Conservation (phyloP, 2,888 invertebrate genomes). For the Xiphydria camelus region DNA sequence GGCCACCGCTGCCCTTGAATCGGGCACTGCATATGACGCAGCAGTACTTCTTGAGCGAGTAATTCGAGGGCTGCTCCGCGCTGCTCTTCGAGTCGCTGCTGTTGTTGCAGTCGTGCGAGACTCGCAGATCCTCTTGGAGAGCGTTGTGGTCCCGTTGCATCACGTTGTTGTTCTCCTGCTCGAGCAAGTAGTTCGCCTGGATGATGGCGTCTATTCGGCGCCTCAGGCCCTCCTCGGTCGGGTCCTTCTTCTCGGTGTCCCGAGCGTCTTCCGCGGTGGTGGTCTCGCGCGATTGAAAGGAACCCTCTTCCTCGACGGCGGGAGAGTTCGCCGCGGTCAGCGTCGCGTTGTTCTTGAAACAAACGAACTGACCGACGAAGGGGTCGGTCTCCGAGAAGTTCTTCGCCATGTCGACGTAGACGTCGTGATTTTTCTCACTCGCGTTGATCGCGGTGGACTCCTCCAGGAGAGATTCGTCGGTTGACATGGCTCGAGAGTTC, state of each 20-base stretch:
- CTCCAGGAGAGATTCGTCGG: no score
- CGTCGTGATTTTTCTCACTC: conserved; percentile 19
- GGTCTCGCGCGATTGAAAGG: background rate
- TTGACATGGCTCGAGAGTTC: no score
- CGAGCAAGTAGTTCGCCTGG: conserved; percentile 40
- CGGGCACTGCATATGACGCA: conserved; percentile 48
- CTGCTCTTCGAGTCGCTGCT: background rate
- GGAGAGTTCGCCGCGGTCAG: background rate
- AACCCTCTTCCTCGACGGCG: background rate
- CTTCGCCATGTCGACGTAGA: conserved; percentile 23
- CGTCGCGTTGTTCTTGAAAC: background rate
- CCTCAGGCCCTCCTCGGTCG: conserved; percentile 7
- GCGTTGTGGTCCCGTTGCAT: conserved; percentile 20
- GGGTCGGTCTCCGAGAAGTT: conserved; percentile 26
- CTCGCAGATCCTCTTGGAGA: background rate
- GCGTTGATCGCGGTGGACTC: no score
- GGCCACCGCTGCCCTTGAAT: conserved; percentile 53
- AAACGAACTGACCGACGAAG: no score
- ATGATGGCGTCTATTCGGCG: conserved; percentile 44
- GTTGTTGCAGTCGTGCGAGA: conserved; percentile 10
- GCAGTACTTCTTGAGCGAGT: conserved; percentile 41
- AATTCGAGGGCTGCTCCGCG: conserved; percentile 7
- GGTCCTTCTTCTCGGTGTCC: background rate
- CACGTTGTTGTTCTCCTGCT: conserved; percentile 47
- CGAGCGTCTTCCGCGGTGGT: no score